These are phyloP conservation scores for Gobio gobio DNA, from an alignment of 2,113 vertebrate species.

Conservation along the genomic window DNA sequence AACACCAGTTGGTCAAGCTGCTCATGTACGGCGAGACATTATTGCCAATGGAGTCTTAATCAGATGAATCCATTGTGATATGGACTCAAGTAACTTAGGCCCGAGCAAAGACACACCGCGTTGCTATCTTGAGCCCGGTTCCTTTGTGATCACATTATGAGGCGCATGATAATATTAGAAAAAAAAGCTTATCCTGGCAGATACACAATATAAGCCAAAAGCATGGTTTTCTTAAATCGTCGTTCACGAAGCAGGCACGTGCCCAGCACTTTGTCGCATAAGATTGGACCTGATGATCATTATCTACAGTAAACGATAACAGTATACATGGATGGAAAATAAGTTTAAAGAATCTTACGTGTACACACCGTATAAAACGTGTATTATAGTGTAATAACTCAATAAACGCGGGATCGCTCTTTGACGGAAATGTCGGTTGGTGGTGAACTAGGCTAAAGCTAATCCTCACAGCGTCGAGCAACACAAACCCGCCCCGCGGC, in stretches of 20 bases:
- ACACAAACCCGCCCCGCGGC: background rate
- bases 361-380: background rate
- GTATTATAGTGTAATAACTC: no score
- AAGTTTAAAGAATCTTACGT: background rate
- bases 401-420: background rate
- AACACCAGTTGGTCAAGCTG: background rate
- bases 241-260: slow-evolving; percentile 24
- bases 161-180: no score
- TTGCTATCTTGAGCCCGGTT: background rate
- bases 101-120: background rate
- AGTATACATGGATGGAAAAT: background rate
- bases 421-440: slow-evolving; percentile 29
- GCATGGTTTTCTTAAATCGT: background rate
- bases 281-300: background rate
- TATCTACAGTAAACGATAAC: background rate
- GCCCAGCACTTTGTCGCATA: slow-evolving; percentile 20
- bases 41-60: background rate
- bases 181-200: no score
- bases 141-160: background rate
- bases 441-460: slow-evolving; percentile 11
- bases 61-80: background rate
- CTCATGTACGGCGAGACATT: background rate
- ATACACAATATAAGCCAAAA: no score
- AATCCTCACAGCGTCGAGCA: slow-evolving; percentile 15
- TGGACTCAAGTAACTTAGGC: slow-evolving; percentile 1